Conservation (phyloP, 2,113 vertebrate genomes). For the Parotia lawesii region DNA sequence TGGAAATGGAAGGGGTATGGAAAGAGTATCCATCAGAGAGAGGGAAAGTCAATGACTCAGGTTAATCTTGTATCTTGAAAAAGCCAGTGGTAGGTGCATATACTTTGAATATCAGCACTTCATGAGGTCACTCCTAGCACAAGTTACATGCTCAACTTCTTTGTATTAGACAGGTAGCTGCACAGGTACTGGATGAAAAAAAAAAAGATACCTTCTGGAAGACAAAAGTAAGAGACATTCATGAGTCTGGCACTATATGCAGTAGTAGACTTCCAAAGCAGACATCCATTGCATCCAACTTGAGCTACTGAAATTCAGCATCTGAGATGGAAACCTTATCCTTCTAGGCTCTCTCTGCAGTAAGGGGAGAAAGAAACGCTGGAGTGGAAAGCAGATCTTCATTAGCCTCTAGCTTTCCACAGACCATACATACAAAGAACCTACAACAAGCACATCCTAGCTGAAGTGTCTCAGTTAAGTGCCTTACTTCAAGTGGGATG, state of each 20-base stretch:
- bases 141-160: not conserved
- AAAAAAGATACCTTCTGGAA: not conserved
- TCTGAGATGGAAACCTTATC: not conserved
- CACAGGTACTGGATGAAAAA: not conserved
- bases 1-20: slow-evolving; percentile 10
- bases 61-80: not conserved
- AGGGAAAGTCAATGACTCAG: not conserved
- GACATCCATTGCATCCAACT: not conserved
- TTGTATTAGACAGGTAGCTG: not conserved
- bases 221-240: not conserved
- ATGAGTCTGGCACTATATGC: not conserved
- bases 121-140: not conserved
- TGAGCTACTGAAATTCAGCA: not conserved
- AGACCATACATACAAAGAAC: not conserved
- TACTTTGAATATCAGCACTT: not conserved
- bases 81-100: not conserved
- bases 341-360: not conserved
- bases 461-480: not conserved
- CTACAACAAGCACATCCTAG: not conserved
- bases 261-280: not conserved
- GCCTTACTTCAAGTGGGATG: not conserved
- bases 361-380: not conserved
- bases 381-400: not conserved
- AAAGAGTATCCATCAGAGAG: not conserved
- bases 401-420: not conserved